Conservation (phyloP, 2,113 vertebrate species). For the Esox niger region DNA sequence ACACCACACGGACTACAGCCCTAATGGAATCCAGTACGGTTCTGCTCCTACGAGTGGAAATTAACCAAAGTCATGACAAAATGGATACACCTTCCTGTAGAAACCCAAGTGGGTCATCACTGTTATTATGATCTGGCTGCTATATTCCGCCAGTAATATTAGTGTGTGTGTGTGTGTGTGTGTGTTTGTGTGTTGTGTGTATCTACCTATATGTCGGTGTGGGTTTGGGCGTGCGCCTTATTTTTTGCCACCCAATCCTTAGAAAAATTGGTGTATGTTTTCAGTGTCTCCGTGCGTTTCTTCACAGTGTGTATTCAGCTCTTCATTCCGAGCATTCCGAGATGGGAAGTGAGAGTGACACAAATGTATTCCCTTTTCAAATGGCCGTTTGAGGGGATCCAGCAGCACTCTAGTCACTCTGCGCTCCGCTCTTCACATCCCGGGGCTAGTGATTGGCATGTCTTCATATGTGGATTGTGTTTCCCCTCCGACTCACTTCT, state of each 20-base stretch:
- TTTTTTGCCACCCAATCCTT: too few relatives aligned
- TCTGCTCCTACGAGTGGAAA: too few relatives aligned
- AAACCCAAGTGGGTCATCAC: too few relatives aligned
- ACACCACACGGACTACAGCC: too few relatives aligned
- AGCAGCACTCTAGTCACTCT: too few relatives aligned
- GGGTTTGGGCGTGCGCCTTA: conserved; percentile 13
- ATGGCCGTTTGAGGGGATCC: too few relatives aligned
- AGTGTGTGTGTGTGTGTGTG: conserved; percentile 14
- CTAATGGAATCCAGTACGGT: too few relatives aligned
- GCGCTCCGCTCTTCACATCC: conserved; percentile 23
- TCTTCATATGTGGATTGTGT: conserved; percentile 71
- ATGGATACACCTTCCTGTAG: too few relatives aligned
- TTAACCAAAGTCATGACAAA: too few relatives aligned
- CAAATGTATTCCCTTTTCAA: conserved; percentile 65
- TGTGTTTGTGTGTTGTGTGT: conserved; percentile 1
- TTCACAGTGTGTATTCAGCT: not conserved
- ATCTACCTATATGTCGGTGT: not conserved
- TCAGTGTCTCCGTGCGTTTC: not conserved
- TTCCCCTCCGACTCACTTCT: conserved; percentile 49
- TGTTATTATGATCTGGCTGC: too few relatives aligned
- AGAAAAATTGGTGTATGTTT: too few relatives aligned
- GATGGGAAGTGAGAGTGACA: conserved; percentile 67
- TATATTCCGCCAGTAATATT: too few relatives aligned
- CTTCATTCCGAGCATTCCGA: conserved; percentile 28
- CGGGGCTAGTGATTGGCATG: conserved; percentile 64